Evolutionary conservation across 2,888 invertebrate species (phyloP), one percentile per base, ranked within the genome.

Genomic region (Fragum whitleyi): DNA sequence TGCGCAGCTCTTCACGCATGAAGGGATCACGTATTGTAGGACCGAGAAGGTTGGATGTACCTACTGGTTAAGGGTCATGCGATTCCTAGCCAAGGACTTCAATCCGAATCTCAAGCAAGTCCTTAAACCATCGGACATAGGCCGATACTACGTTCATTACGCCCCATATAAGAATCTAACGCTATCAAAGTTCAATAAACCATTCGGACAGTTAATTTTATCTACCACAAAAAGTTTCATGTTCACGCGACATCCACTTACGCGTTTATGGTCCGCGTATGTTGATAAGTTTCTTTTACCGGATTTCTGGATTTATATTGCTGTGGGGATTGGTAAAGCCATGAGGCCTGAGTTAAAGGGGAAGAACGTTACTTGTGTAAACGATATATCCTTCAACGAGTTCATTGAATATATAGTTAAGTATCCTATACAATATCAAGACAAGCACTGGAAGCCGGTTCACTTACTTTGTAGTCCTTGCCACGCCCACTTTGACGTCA

Each of bases 201-300:
- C 71, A 0, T 32, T 39, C 0, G 55, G 42, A 28, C 69, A 68
- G 6, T 62, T 29, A 32, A 42, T 59, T 21, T 61, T 83, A 55
- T 74, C 81, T 9, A 59, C 29, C 21, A 73, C 67, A 0, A 76
- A 69, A 0, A 55, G 79, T 23, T 88, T 87, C 65, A 86, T 88
- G 83, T 84, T 86, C 70, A 59, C 82, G 11, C 65, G 87, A 5
- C 77, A 87, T 26, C 88, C 88, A 1, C 87, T 85, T 57, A 16
- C 71, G 1, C 80, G 87, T 11, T 61, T 88, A 23, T 87, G 87
- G 86, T 79, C 86, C 9, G 86, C 86, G 2, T 88, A 81, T 68
- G 78, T 87, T 29, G 88, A 88, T 68, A 86, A 87, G 62, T 86
- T 87, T 47, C 29, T 86, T 0, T 71, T 88, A 9, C 81, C 84